A percentile compares a stretch with the other conserved stretches of the same genome.
phyloP scores from a whole-genome alignment of 1,140 invertebrate species.

The Cyrtorhinus lividipennis region DNA sequence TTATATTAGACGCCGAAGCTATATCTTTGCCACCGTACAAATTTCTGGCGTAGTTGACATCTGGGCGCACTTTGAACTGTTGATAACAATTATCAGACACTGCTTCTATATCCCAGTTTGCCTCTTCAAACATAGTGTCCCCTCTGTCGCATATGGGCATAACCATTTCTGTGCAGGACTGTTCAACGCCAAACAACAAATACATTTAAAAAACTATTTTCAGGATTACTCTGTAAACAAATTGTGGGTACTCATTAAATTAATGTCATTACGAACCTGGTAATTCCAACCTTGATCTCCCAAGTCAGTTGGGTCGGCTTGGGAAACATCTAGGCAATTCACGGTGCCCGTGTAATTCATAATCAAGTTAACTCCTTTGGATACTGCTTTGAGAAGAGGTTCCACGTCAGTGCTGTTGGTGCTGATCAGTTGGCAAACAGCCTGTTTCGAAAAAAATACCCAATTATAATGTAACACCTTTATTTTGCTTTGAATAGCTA shows the following conservation, averaged over 20 bases:
- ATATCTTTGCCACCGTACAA: constrained; percentile 71
- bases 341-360: constrained; percentile 64
- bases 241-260: no score
- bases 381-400: constrained; percentile 42
- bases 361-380: constrained; percentile 54
- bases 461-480: background rate
- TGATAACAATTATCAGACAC: constrained; percentile 50
- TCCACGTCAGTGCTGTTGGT: constrained; percentile 31
- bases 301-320: constrained; percentile 35
- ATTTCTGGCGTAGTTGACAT: constrained; percentile 46
- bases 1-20: constrained; percentile 57
- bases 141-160: constrained; percentile 80
- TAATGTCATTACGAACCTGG: no score
- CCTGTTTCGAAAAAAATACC: background rate
- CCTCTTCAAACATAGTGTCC: constrained; percentile 70
- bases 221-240: no score
- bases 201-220: background rate
- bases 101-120: constrained; percentile 54
- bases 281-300: constrained; percentile 61
- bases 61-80: constrained; percentile 50
- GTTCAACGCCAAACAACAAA: constrained; percentile 15
- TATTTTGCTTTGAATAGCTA: background rate
- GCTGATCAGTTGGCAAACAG: background rate
- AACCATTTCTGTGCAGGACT: constrained; percentile 91
- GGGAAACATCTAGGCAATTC: constrained; percentile 46